Conservation (phyloP, 2,888 invertebrate species). For the Agrilus mali region DNA sequence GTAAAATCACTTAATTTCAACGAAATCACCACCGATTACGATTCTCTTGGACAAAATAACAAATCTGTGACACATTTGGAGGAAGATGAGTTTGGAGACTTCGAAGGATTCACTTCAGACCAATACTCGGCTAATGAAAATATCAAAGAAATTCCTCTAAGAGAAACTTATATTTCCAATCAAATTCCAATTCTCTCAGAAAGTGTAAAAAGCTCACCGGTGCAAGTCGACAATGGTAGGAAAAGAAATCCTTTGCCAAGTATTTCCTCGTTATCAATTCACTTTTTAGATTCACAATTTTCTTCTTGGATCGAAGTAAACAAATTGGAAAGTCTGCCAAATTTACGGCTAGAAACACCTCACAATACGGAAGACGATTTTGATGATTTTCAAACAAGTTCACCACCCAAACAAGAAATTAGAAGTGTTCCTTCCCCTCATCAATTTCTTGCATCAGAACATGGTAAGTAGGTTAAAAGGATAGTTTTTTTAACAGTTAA, state of each 20-base stretch:
- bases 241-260: background rate
- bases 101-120: conserved; percentile 2
- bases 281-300: background rate
- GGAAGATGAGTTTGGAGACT: conserved; percentile 1
- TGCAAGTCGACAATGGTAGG: conserved; percentile 7
- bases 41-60: conserved; percentile 1
- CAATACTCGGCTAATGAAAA: background rate
- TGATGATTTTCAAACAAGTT: conserved; percentile 30
- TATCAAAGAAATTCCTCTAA: conserved; percentile 18
- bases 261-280: background rate
- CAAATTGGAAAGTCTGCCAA: conserved; percentile 3
- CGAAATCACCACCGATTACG: conserved; percentile 6
- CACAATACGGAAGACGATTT: conserved; percentile 29
- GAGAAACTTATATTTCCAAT: conserved; percentile 30
- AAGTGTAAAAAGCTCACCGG: no score
- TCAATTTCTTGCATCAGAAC: no score
- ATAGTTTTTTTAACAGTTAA: no score
- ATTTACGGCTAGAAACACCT: background rate
- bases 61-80: conserved; percentile 4
- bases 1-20: conserved; percentile 21
- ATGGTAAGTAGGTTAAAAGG: no score
- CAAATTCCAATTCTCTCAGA: background rate
- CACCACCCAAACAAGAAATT: conserved; percentile 8
- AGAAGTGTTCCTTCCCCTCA: no score
- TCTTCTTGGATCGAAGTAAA: conserved; percentile 9